Evolutionary conservation across 2,888 invertebrate genomes (phyloP).

Genomic region (Chrysolina americana): DNA sequence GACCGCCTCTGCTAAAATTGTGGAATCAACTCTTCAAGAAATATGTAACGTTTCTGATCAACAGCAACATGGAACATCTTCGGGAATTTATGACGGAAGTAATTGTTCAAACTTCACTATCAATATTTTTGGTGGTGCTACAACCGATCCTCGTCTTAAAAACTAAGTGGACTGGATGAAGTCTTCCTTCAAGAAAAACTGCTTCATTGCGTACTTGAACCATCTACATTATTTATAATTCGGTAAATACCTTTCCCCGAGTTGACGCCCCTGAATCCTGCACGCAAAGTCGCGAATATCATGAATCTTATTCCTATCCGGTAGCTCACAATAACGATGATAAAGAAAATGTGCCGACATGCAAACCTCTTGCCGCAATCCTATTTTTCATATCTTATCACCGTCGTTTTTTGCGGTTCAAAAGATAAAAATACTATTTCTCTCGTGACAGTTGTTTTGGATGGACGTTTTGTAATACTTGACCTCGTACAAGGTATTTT

Average conservation of each 20-base stretch:
- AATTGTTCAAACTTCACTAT: no score
- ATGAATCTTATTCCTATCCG: constrained; percentile 26
- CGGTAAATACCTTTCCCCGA: constrained; percentile 30
- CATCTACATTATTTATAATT: no score
- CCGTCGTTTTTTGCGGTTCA: constrained; percentile 25
- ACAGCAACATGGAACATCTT: no score
- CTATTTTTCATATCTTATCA: constrained; percentile 36
- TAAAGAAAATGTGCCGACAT: constrained; percentile 37
- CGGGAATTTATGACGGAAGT: no score
- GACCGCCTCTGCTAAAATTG: no score
- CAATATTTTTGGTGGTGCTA: no score
- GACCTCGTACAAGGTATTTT: constrained; percentile 30
- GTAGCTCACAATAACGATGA: constrained; percentile 28
- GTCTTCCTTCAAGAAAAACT: no score
- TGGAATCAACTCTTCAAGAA: no score
- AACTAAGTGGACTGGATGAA: no score
- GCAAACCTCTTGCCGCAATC: constrained; percentile 38
- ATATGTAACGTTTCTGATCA: no score
- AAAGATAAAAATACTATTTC: constrained; percentile 6
- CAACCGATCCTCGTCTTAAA: no score
- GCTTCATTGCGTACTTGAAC: no score
- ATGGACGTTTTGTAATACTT: constrained; percentile 33
- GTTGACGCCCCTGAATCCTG: constrained; percentile 43
- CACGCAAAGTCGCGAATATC: constrained; percentile 47
- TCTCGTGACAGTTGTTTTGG: constrained; percentile 27